Evolutionary conservation across 2,888 invertebrate species (phyloP).

Genomic region (Xanthia togata): DNA sequence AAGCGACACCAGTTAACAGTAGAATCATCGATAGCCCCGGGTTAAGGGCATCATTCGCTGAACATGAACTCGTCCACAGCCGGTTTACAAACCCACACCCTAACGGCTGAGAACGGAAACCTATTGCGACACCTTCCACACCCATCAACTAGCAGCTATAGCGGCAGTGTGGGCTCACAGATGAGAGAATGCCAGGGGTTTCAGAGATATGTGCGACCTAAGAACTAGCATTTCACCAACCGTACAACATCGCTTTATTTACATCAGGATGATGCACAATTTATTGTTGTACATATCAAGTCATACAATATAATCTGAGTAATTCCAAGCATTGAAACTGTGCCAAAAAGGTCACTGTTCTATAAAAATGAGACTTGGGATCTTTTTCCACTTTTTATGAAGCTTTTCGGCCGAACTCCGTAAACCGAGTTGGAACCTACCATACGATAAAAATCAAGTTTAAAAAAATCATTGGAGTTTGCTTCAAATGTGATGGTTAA

Average conservation of each 20-base stretch:
- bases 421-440: slow-evolving; percentile 2
- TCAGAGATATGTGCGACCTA: background rate
- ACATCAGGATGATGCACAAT: background rate
- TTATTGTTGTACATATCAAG: background rate
- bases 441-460: background rate
- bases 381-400: background rate
- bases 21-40: slow-evolving; percentile 10
- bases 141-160: background rate
- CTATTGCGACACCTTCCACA: slow-evolving; percentile 9
- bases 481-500: slow-evolving; percentile 32
- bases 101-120: slow-evolving; percentile 13
- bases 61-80: slow-evolving; percentile 1
- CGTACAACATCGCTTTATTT: background rate
- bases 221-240: background rate
- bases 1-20: slow-evolving; percentile 25
- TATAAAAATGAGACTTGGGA: background rate
- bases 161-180: background rate
- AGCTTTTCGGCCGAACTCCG: background rate
- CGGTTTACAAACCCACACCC: slow-evolving; percentile 20
- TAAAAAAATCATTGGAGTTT: slow-evolving; percentile 16
- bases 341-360: slow-evolving; percentile 58
- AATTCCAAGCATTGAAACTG: slow-evolving; percentile 34
- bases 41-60: slow-evolving; percentile 31
- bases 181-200: background rate
- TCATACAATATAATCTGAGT: slow-evolving; percentile 21